Evolutionary conservation across 2,888 invertebrate genomes (phyloP).

Genomic region (Leptinotarsa rubiginosa): DNA sequence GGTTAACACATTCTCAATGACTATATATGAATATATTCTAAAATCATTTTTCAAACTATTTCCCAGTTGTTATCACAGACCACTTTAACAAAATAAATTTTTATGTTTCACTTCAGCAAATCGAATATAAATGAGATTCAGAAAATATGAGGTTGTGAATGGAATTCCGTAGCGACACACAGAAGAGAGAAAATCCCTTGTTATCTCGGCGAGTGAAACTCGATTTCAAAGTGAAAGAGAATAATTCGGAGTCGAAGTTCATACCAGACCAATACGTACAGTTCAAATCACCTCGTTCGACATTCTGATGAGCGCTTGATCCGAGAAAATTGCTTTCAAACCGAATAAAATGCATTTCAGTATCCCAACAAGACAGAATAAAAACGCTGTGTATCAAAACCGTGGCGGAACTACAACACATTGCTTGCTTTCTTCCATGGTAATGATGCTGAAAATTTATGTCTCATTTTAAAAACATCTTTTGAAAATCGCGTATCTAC

Average conservation of each 20-base stretch:
- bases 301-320: conserved; percentile 6
- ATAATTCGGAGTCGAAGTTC: background rate
- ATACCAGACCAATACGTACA: background rate
- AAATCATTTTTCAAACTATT: no score
- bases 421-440: background rate
- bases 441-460: conserved; percentile 26
- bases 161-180: background rate
- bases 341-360: background rate
- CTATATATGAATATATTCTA: no score
- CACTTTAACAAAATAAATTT: background rate
- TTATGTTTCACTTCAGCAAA: background rate
- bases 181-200: background rate
- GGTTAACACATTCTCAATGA: no score
- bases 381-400: background rate
- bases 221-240: conserved; percentile 4
- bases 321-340: background rate
- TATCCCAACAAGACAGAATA: background rate
- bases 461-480: conserved; percentile 20
- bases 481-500: conserved; percentile 19
- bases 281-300: conserved; percentile 10
- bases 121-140: background rate
- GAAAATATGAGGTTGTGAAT: background rate
- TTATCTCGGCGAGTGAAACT: background rate
- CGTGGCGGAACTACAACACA: background rate
- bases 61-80: no score